These are phyloP conservation scores for Drosophila basisetae DNA, from an alignment of 2,888 invertebrate species.

Conservation along the genomic window DNA sequence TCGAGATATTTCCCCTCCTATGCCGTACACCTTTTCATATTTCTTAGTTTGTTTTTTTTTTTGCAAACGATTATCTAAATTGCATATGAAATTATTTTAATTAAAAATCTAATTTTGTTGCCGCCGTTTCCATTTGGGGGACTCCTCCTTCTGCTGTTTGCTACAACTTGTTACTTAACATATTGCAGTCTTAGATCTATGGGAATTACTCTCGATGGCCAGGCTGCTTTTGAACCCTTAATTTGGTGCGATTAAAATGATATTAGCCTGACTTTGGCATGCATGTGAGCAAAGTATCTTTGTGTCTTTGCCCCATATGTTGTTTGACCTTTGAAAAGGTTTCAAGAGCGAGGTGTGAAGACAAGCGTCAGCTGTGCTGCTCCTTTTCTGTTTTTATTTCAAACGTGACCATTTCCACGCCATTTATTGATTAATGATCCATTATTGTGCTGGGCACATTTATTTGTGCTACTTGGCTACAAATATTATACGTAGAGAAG, in stretches of 20 bases:
- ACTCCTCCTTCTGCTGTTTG: slow-evolving; percentile 32
- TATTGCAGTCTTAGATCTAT: slow-evolving; percentile 41
- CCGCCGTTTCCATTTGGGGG: slow-evolving; percentile 23
- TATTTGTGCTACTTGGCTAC: slow-evolving; percentile 1
- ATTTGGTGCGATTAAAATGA: slow-evolving; percentile 83
- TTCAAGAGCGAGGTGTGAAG: slow-evolving; percentile 77
- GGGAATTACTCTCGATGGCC: slow-evolving; percentile 47
- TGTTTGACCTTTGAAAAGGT: slow-evolving; percentile 46
- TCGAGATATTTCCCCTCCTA: slow-evolving; percentile 23
- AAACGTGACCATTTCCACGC: slow-evolving; percentile 57
- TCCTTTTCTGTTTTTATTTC: not conserved
- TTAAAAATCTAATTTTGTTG: slow-evolving; percentile 85
- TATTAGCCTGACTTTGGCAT: slow-evolving; percentile 65
- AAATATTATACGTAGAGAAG: slow-evolving; percentile 1
- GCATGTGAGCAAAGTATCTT: not conserved
- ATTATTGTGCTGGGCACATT: slow-evolving; percentile 55
- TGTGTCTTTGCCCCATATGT: slow-evolving; percentile 60
- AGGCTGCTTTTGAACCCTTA: slow-evolving; percentile 61
- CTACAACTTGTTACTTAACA: slow-evolving; percentile 50
- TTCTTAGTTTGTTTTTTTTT: slow-evolving; percentile 31
- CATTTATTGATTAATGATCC: slow-evolving; percentile 83
- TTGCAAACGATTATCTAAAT: slow-evolving; percentile 85
- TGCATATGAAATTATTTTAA: slow-evolving; percentile 86
- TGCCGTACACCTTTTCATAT: slow-evolving; percentile 4
- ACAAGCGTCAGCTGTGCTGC: slow-evolving; percentile 60